These are phyloP conservation scores for Varroa destructor DNA, from an alignment of 1,140 invertebrate genomes.

Conservation along the genomic window DNA sequence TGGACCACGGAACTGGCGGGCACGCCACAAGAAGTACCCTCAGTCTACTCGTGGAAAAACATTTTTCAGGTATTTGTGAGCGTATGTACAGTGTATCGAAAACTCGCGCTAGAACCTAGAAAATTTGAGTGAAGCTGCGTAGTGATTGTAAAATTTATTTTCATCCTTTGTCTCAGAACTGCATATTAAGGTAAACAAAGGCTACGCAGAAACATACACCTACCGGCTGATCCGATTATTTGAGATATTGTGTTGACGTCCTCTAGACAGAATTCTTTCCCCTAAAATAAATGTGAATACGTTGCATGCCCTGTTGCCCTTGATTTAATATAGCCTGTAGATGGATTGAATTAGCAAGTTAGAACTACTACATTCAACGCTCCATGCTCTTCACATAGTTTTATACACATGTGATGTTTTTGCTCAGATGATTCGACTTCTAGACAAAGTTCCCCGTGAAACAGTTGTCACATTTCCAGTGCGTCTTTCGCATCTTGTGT, in stretches of 20 bases:
- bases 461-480: constrained; percentile 10
- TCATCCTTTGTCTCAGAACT: too few relatives aligned
- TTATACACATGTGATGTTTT: too few relatives aligned
- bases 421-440: background rate
- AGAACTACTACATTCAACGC: too few relatives aligned
- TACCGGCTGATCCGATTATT: background rate
- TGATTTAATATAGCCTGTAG: too few relatives aligned
- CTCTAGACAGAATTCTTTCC: too few relatives aligned
- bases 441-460: background rate
- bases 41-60: background rate
- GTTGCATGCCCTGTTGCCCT: background rate
- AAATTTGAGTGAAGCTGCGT: too few relatives aligned
- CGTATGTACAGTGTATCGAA: background rate
- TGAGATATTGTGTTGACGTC: background rate
- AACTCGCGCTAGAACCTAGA: background rate
- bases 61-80: background rate
- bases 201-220: background rate
- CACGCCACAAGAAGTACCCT: too few relatives aligned
- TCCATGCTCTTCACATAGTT: too few relatives aligned
- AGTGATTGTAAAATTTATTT: too few relatives aligned
- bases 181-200: background rate
- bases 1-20: background rate
- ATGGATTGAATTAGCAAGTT: too few relatives aligned
- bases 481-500: background rate
- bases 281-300: background rate